Percentiles rank a stretch among this genome's conserved stretches.
These are phyloP conservation scores for Malthinus flaveolus DNA, from an alignment of 2,888 invertebrate genomes.

Conservation along the genomic window DNA sequence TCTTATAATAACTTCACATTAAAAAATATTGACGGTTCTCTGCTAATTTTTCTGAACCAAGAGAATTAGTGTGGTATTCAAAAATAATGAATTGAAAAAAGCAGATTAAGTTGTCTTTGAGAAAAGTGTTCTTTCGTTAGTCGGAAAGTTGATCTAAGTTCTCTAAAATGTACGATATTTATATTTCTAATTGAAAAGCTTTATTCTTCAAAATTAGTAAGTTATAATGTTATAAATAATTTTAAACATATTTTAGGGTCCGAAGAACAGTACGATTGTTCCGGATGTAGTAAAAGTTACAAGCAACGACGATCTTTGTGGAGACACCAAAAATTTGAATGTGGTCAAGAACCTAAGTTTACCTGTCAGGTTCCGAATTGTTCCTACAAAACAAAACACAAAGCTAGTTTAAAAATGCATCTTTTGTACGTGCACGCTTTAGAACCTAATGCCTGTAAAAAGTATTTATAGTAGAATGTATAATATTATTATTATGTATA, in stretches of 20 bases:
- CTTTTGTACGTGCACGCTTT: neutral
- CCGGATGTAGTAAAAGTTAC: neutral
- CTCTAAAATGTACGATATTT: too few relatives aligned
- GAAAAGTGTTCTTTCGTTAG: too few relatives aligned
- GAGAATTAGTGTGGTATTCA: too few relatives aligned
- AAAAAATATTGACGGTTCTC: too few relatives aligned
- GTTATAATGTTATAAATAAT: neutral
- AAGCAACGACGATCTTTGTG: constrained; percentile 8
- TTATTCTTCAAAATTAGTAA: too few relatives aligned
- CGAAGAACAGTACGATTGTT: neutral
- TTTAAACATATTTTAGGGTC: neutral
- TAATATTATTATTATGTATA: neutral
- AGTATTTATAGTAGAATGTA: neutral
- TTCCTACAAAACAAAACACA: constrained; percentile 32
- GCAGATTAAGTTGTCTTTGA: too few relatives aligned
- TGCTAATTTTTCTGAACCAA: too few relatives aligned
- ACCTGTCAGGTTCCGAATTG: constrained; percentile 31
- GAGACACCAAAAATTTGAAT: constrained; percentile 22
- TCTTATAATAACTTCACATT: too few relatives aligned
- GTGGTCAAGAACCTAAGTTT: constrained; percentile 33
- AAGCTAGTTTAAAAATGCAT: constrained; percentile 12
- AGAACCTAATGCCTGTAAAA: neutral
- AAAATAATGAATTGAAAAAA: too few relatives aligned
- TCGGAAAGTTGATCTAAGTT: too few relatives aligned
- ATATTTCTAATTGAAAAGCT: too few relatives aligned